phyloP scores from a whole-genome alignment of 2,797 vertebrate species.

The Chrysolophus pictus region DNA sequence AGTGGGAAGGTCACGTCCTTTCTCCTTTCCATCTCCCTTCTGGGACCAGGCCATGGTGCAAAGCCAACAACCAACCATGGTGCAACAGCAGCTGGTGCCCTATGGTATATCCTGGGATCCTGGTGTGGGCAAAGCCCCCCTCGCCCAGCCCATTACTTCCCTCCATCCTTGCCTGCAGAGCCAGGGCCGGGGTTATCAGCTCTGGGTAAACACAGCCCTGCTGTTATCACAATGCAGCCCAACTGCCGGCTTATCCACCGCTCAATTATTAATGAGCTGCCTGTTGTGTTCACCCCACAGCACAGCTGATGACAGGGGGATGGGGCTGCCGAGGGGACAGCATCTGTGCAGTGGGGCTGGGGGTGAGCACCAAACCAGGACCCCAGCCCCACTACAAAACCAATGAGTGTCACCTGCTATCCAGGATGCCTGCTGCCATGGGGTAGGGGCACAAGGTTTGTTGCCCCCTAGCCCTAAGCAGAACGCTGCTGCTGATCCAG shows the following conservation, averaged over 20 bases:
- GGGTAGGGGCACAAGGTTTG: not conserved
- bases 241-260: rapidly evolving
- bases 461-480: not conserved
- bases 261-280: not conserved
- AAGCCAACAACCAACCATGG: rapidly evolving
- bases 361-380: not conserved
- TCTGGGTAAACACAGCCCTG: conserved; percentile 20
- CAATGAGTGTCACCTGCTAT: too few species aligned
- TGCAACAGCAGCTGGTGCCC: rapidly evolving
- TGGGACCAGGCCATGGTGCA: rapidly evolving
- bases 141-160: rapidly evolving
- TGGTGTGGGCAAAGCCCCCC: rapidly evolving
- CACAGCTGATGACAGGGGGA: not conserved
- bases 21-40: not conserved
- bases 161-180: not conserved
- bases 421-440: too few species aligned
- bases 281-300: rapidly evolving
- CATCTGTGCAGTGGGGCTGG: not conserved
- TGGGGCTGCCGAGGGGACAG: not conserved
- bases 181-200: not conserved
- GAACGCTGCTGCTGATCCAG: not conserved
- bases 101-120: too few species aligned
- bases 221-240: not conserved
- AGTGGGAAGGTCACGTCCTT: not conserved
- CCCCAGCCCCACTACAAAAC: not conserved